Evolutionary conservation across 2,113 vertebrate species (phyloP).

Genomic region (Monopterus albus): DNA sequence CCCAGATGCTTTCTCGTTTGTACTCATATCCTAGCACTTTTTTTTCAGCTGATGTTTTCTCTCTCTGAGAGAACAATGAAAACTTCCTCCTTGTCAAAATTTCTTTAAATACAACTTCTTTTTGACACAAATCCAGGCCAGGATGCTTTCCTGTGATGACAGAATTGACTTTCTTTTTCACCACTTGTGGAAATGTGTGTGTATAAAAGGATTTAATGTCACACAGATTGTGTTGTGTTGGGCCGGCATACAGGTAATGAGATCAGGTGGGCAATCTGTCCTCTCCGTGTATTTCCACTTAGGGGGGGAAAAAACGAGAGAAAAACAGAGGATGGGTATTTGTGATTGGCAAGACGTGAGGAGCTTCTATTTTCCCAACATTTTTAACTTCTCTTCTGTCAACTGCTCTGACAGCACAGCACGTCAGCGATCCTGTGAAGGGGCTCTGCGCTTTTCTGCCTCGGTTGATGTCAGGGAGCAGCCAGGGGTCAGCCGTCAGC

Average conservation of each 20-base stretch:
- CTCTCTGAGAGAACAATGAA: slow-evolving; percentile 32
- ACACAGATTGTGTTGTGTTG: slow-evolving; percentile 50
- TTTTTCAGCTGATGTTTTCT: slow-evolving; percentile 34
- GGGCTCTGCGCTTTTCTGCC: slow-evolving; percentile 52
- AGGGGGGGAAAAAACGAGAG: slow-evolving; percentile 11
- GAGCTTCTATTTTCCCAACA: slow-evolving; percentile 70
- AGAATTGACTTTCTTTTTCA: slow-evolving; percentile 53
- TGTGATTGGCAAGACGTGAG: slow-evolving; percentile 75
- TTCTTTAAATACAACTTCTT: slow-evolving; percentile 31
- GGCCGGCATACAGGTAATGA: slow-evolving; percentile 51
- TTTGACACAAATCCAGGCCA: slow-evolving; percentile 47
- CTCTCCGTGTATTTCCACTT: slow-evolving; percentile 68
- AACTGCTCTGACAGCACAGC: slow-evolving; percentile 73
- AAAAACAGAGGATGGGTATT: slow-evolving; percentile 24
- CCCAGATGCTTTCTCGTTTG: background rate
- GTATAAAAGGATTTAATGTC: slow-evolving; percentile 63
- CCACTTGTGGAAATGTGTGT: slow-evolving; percentile 16
- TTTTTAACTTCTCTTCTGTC: slow-evolving; percentile 74
- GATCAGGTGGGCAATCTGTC: slow-evolving; percentile 60
- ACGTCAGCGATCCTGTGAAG: slow-evolving; percentile 69
- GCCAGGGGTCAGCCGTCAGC: slow-evolving; percentile 70
- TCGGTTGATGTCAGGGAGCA: slow-evolving; percentile 74
- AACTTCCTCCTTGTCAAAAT: slow-evolving; percentile 52
- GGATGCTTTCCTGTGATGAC: slow-evolving; percentile 69
- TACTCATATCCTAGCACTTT: slow-evolving; percentile 19